Evolutionary conservation across 1,140 invertebrate genomes (phyloP).

Genomic region (Akabosia matsudoensis): DNA sequence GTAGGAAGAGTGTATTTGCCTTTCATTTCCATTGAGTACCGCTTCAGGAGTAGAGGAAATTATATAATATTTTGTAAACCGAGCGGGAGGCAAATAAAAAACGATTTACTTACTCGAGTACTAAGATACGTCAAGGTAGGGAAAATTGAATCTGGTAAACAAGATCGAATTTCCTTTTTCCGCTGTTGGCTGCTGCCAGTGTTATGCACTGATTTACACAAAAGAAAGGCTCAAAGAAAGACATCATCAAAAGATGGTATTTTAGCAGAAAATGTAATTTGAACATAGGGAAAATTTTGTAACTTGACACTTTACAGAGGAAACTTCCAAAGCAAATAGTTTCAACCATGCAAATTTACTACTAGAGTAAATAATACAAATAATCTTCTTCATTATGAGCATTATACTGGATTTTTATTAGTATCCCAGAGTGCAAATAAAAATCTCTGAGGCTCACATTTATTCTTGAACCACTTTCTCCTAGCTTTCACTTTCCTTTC

Average conservation of each 20-base stretch:
- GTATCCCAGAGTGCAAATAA: background rate
- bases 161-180: constrained; percentile 21
- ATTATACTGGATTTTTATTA: background rate
- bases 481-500: background rate
- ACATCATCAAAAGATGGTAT: background rate
- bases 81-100: background rate
- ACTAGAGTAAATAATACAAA: too few species aligned
- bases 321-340: background rate
- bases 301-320: background rate
- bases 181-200: background rate
- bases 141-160: constrained; percentile 13
- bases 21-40: background rate
- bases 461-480: too few species aligned
- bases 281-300: background rate
- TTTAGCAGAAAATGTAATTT: background rate
- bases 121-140: background rate
- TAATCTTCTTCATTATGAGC: background rate
- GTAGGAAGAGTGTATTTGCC: too few species aligned
- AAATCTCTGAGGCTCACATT: background rate
- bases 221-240: background rate
- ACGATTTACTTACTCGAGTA: background rate
- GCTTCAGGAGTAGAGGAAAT: background rate
- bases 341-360: too few species aligned
- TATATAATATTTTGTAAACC: background rate
- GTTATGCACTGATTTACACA: background rate